Evolutionary conservation across 2,888 invertebrate genomes (phyloP).

Genomic region (Eristalis arbustorum): DNA sequence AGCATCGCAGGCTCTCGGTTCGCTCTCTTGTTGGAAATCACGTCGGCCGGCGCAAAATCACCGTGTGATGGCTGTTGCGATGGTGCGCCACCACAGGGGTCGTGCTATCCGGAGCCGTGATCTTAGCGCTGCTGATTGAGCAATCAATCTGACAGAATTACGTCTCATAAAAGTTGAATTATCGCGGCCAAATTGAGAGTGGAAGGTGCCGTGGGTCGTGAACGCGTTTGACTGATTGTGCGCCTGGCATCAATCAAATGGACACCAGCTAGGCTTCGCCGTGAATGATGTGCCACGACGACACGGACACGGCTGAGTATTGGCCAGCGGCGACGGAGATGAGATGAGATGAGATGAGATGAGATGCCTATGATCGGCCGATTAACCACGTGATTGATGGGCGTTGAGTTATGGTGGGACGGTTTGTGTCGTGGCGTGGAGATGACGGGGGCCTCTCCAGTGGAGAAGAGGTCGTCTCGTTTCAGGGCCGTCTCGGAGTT

Average conservation of each 20-base stretch:
- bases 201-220: slow-evolving; percentile 63
- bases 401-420: slow-evolving; percentile 33
- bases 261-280: slow-evolving; percentile 22
- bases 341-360: no score
- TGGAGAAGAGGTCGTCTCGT: no score
- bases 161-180: slow-evolving; percentile 70
- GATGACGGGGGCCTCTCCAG: no score
- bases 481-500: no score
- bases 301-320: background rate
- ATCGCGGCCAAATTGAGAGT: slow-evolving; percentile 67
- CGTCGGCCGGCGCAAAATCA: slow-evolving; percentile 40
- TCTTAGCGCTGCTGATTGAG: slow-evolving; percentile 74
- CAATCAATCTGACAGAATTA: slow-evolving; percentile 74
- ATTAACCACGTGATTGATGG: slow-evolving; percentile 50
- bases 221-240: slow-evolving; percentile 63
- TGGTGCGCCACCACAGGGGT: slow-evolving; percentile 62
- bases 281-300: slow-evolving; percentile 17
- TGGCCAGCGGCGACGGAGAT: slow-evolving; percentile 30
- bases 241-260: slow-evolving; percentile 63
- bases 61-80: slow-evolving; percentile 45
- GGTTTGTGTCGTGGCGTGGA: background rate
- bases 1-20: slow-evolving; percentile 12
- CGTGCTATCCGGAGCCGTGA: slow-evolving; percentile 67
- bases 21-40: slow-evolving; percentile 39
- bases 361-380: slow-evolving; percentile 40